Evolutionary conservation across 2,797 vertebrate species (phyloP).

Genomic region (Rhinophrynus dorsalis): DNA sequence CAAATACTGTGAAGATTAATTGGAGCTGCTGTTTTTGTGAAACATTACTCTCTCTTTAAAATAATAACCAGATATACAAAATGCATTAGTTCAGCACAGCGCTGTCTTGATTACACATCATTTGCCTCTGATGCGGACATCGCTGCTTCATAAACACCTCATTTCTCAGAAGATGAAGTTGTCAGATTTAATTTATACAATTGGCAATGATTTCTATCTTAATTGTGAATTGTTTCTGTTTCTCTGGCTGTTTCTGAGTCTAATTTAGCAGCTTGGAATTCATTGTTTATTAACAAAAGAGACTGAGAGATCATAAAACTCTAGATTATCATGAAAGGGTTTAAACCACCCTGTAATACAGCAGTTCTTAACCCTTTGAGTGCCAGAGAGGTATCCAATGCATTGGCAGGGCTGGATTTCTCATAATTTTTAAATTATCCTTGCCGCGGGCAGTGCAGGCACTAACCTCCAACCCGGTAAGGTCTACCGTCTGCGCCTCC

Average conservation of each 20-base stretch:
- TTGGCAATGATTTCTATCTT: not conserved
- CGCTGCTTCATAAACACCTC: not conserved
- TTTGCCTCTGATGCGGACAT: not conserved
- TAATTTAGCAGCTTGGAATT: not conserved
- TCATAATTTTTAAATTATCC: too few relatives aligned
- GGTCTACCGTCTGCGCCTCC: too few relatives aligned
- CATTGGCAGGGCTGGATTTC: too few relatives aligned
- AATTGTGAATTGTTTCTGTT: too few relatives aligned
- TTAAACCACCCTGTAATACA: not conserved
- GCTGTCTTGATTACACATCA: not conserved
- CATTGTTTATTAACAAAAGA: not conserved
- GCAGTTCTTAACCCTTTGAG: too few relatives aligned
- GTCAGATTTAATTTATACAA: slow-evolving; percentile 4
- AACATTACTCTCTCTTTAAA: too few relatives aligned
- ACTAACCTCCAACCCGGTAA: too few relatives aligned
- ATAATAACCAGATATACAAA: too few relatives aligned
- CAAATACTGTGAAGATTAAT: too few relatives aligned
- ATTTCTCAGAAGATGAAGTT: not conserved
- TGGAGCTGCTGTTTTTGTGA: too few relatives aligned
- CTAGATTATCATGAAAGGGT: not conserved
- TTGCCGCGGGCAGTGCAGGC: too few relatives aligned
- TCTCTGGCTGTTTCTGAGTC: not conserved
- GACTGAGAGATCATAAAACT: not conserved
- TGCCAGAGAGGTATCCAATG: too few relatives aligned
- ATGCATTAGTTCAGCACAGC: not conserved